phyloP scores from a whole-genome alignment of 2,797 vertebrate genomes.

The Acrocephalus scirpaceus region DNA sequence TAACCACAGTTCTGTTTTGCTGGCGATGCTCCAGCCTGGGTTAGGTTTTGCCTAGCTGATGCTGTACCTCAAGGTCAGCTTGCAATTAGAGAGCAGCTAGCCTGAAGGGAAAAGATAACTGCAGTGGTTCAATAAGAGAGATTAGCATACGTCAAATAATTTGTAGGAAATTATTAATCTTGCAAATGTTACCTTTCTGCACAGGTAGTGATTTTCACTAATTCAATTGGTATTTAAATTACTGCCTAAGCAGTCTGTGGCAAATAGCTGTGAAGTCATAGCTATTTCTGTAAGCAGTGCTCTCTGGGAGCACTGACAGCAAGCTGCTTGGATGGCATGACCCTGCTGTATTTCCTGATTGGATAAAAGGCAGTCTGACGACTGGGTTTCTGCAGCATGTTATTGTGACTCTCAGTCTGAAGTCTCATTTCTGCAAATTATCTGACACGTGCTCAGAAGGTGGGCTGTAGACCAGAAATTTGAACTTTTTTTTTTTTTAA shows the following conservation, averaged over 20 bases:
- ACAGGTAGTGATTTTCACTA: conserved; percentile 13
- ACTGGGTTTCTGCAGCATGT: fast-evolving
- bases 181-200: neutral
- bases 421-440: neutral
- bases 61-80: conserved; percentile 17
- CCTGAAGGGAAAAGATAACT: neutral
- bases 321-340: neutral
- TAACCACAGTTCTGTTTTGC: neutral
- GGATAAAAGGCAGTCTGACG: neutral
- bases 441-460: neutral
- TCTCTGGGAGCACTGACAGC: neutral
- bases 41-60: neutral
- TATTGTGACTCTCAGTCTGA: neutral
- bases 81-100: neutral
- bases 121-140: neutral
- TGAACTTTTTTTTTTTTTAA: too few species aligned
- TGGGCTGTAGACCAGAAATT: neutral
- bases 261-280: conserved; percentile 18
- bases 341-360: neutral
- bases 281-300: neutral
- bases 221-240: neutral
- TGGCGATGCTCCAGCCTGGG: neutral
- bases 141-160: neutral
- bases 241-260: neutral
- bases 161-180: conserved; percentile 35